These are phyloP conservation scores for Aricia agestis DNA, from an alignment of 1,140 invertebrate species.

Conservation along the genomic window DNA sequence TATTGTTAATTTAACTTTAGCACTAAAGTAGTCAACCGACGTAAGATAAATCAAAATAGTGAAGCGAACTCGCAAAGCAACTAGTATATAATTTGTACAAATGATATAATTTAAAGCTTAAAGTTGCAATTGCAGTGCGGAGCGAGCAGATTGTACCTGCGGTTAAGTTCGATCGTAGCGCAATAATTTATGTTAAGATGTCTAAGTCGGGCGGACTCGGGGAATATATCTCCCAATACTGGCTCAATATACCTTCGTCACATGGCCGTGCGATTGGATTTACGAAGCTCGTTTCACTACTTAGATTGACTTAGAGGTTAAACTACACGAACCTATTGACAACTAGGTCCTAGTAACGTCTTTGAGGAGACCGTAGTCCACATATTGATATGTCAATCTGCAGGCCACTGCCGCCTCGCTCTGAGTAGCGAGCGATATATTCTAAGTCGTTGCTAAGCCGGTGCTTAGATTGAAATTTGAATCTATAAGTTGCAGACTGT, in stretches of 20 bases:
- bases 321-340: constrained; percentile 4
- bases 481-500: not conserved
- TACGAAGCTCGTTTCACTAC: not conserved
- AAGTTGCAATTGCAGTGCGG: constrained; percentile 4
- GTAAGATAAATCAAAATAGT: not conserved
- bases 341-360: not conserved
- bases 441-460: not conserved
- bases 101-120: constrained; percentile 7
- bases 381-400: not conserved
- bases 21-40: not conserved
- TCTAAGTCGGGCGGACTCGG: not conserved
- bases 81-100: constrained; percentile 1
- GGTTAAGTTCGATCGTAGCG: constrained; percentile 1
- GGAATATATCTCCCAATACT: constrained; percentile 7
- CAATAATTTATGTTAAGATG: constrained; percentile 17
- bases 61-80: not conserved
- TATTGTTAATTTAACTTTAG: too few relatives aligned
- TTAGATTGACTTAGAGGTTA: constrained; percentile 10
- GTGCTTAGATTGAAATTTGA: not conserved
- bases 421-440: not conserved
- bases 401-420: not conserved
- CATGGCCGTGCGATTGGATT: constrained; percentile 2
- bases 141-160: constrained; percentile 7
- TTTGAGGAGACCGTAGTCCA: not conserved
- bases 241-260: constrained; percentile 2